Base-by-base conservation (phyloP, 2,113 vertebrate species). In the Crotophaga sulcirostris region DNA sequence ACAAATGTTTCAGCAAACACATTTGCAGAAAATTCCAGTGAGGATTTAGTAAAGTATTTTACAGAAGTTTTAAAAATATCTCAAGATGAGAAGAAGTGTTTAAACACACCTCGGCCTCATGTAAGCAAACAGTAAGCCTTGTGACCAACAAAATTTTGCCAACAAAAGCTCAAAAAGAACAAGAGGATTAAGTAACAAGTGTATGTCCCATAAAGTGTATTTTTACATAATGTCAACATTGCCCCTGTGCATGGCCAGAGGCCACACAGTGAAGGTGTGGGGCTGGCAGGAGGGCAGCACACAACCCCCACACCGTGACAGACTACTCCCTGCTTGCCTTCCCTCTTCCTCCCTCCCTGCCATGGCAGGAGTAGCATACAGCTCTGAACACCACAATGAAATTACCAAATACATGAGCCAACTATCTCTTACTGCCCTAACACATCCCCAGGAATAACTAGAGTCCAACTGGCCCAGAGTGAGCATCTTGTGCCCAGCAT, bases 401-500 rank as follows among this genome's bases (percentile, higher is more conserved):
- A 89, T 89, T 78, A 89, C 68, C 69, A 88, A 77, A 90, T 84
- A 21, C 0, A 59, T 3, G 79, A 95, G 96, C 96, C 95, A 96
- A 51, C 83, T 93, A 88, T 90, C 94, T 92, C 86, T 86, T 90
- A 93, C 95, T 96, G 95, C 96, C 93, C 95, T 96, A 93, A 87
- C 94, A 91, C 89, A 95, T 75, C 92, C 83, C 89, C 94, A 94
- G 80, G 69, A 96, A 84, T 93, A 94, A 95, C 92, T 63, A 84
- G 89, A 93, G 94, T 95, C 96, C 95, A 97, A 60, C 94, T 96
- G 96, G 95, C 95, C 95, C 94, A 89, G 94, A 95, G 93, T 94
- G 89, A 96, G 93, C 86, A 95, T 90, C 96, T 93, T 45, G 31
- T 97, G 95, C 94, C 95, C 91, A 94, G 95, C 90, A 90, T 97